Evolutionary conservation across 2,797 vertebrate species (phyloP).

Genomic region (Vespertilio murinus): DNA sequence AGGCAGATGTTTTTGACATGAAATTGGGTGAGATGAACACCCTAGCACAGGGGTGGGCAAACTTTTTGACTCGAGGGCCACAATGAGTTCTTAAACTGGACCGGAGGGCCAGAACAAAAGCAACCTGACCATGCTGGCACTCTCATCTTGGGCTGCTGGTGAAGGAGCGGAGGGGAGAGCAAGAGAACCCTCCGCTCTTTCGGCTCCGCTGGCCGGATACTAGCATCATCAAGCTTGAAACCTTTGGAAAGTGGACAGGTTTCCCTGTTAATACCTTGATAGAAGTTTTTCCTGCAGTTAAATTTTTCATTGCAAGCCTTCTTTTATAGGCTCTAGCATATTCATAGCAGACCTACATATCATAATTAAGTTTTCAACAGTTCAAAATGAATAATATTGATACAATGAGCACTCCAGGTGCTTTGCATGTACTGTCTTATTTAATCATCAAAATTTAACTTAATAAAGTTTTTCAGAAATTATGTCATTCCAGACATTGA

Average conservation of each 20-base stretch:
- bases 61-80: no score
- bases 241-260: neutral
- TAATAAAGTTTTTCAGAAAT: slow-evolving; percentile 5
- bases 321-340: neutral
- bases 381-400: neutral
- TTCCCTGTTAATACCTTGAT: neutral
- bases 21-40: neutral
- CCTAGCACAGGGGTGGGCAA: no score
- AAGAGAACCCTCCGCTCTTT: no score
- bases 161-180: no score
- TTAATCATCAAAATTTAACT: slow-evolving; percentile 34
- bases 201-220: no score
- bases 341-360: slow-evolving; percentile 1
- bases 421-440: slow-evolving; percentile 40
- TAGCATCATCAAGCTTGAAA: neutral
- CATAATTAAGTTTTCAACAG: slow-evolving; percentile 36
- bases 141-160: no score
- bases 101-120: no score
- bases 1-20: neutral
- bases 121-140: no score
- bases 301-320: neutral
- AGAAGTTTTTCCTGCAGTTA: slow-evolving; percentile 5
- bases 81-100: no score
- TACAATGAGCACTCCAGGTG: neutral
- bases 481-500: neutral